Evolutionary conservation across 2,888 invertebrate species (phyloP), one percentile per base, ranked within the genome.

Genomic region (Drosophila cognata): DNA sequence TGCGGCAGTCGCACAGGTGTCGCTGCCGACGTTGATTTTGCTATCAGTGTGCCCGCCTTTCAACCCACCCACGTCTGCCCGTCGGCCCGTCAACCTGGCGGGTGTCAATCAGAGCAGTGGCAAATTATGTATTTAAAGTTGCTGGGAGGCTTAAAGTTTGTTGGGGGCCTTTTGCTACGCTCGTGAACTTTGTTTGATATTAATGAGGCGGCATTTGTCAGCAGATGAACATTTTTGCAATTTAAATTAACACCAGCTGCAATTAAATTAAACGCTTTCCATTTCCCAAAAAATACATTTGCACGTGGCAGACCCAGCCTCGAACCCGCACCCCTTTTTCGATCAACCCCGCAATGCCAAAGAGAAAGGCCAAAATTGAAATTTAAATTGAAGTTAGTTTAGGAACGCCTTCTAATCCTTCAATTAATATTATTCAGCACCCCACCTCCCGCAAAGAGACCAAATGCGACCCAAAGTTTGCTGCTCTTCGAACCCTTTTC

Each of bases 351-450:
- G 25, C 16, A 38, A 38, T 4, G n/a, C 21, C n/a, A 38, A 67
- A 56, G 41, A 29, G 36, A n/a, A 46, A 51, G 8, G 21, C 62
- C 52, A 66, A 88, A 87, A 84, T 84, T 84, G 76, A 82, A 88
- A 88, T 88, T 88, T 84, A 84, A 81, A 87, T 87, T 86, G 84
- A 88, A 88, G 78, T 87, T 79, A 78, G 84, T 81, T 84, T 59
- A 68, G 56, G 68, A 84, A 69, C 81, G 78, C 74, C 84, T 81
- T 82, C 67, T 88, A 87, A 87, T 88, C 89, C 87, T 84, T 88
- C 87, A 87, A 87, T 87, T 87, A 87, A 87, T 87, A 87, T 88
- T 87, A 84, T 79, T 82, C 81, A 82, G 75, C 75, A 60, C 61
- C 59, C 43, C 21, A 13, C 13, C 5, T 11, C 35, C 31, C 21